phyloP scores from a whole-genome alignment of 2,113 vertebrate species.

The Lepus americanus region DNA sequence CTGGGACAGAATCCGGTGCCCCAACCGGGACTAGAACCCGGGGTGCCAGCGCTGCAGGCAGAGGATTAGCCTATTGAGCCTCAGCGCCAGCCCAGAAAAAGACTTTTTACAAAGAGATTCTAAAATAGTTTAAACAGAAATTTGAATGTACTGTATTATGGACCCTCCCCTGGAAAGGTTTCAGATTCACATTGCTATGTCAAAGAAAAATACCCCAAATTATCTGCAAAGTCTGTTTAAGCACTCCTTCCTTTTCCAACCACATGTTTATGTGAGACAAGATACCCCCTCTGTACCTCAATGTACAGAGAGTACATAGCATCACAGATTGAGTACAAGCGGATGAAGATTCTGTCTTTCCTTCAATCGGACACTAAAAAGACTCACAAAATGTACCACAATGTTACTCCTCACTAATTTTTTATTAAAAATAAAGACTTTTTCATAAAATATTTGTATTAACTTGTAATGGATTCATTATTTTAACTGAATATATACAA shows the following conservation, averaged over 20 bases:
- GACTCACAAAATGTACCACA: background rate
- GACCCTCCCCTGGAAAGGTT: background rate
- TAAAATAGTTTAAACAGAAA: background rate
- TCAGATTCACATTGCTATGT: background rate
- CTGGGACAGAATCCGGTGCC: too few relatives aligned
- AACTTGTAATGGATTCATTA: background rate
- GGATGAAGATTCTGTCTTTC: constrained; percentile 1
- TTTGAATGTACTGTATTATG: background rate
- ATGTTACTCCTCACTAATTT: background rate
- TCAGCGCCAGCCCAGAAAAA: background rate
- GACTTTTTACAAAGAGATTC: background rate
- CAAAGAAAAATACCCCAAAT: background rate
- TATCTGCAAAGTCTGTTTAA: background rate
- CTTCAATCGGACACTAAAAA: background rate
- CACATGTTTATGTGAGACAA: background rate
- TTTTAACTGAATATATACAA: background rate
- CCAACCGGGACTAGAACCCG: too few relatives aligned
- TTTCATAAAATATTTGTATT: background rate
- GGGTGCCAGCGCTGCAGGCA: too few relatives aligned
- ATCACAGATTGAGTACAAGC: background rate
- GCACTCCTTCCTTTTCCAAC: background rate
- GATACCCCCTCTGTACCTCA: background rate
- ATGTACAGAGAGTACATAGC: background rate
- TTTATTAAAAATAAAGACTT: background rate
- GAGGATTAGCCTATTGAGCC: too few relatives aligned